phyloP scores from a whole-genome alignment of 2,113 vertebrate genomes.

The Phylloscopus trochilus region DNA sequence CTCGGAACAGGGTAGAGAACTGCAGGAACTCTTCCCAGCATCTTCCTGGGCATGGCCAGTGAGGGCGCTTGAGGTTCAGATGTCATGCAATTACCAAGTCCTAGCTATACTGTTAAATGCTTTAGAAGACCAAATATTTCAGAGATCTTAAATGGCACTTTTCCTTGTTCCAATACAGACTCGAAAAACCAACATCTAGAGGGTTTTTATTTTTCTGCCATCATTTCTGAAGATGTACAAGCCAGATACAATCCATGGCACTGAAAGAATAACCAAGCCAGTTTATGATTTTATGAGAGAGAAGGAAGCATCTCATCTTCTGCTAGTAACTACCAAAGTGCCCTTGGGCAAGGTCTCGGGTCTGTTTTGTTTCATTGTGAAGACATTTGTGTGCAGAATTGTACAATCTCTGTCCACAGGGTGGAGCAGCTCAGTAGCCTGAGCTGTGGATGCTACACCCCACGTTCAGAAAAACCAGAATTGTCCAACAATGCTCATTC shows the following conservation, averaged over 20 bases:
- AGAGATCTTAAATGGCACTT: not conserved
- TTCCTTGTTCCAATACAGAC: not conserved
- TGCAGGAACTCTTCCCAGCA: not conserved
- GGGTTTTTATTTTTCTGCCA: not conserved
- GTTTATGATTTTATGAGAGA: not conserved
- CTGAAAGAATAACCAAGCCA: not conserved
- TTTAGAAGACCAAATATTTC: not conserved
- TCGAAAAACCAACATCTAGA: not conserved
- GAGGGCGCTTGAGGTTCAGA: not conserved
- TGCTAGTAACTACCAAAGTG: not conserved
- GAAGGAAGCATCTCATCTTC: not conserved
- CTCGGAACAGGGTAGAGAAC: fast-evolving
- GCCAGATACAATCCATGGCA: not conserved
- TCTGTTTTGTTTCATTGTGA: not conserved
- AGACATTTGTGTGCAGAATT: not conserved
- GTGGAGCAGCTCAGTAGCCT: constrained; percentile 43
- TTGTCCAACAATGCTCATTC: fast-evolving
- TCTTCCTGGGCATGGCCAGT: not conserved
- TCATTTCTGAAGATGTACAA: not conserved
- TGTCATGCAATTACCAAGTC: not conserved
- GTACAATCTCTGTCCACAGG: constrained; percentile 22
- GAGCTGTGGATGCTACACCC: not conserved
- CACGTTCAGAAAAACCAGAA: not conserved
- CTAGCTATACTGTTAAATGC: not conserved
- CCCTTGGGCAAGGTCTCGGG: not conserved